Evolutionary conservation across 2,888 invertebrate species (phyloP).

Genomic region (Limenitis arthemis): DNA sequence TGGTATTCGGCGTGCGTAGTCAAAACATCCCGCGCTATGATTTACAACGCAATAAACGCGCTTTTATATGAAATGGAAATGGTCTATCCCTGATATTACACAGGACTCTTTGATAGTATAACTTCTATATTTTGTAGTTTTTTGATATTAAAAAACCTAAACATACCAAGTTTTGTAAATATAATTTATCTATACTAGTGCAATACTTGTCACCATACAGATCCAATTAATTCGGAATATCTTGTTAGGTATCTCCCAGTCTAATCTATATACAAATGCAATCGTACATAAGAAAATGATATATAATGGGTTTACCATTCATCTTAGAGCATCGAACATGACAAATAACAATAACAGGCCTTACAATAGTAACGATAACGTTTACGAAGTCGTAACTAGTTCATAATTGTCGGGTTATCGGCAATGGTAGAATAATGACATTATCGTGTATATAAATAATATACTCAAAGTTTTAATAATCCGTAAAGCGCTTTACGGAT

Average conservation of each 20-base stretch:
- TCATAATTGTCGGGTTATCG: slow-evolving; percentile 53
- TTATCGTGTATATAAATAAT: slow-evolving; percentile 36
- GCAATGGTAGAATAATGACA: slow-evolving; percentile 43
- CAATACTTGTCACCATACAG: no score
- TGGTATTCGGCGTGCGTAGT: slow-evolving; percentile 46
- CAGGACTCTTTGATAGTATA: slow-evolving; percentile 41
- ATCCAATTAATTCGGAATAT: no score
- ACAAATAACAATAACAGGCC: slow-evolving; percentile 10
- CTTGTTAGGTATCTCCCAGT: no score
- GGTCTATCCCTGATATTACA: slow-evolving; percentile 58
- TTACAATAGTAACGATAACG: slow-evolving; percentile 17
- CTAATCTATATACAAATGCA: background rate
- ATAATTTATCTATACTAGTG: no score
- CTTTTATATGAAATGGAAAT: slow-evolving; percentile 66
- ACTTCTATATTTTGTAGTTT: slow-evolving; percentile 34
- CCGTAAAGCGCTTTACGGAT: no score
- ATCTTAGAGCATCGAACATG: slow-evolving; percentile 7
- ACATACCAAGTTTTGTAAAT: background rate
- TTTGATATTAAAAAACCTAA: background rate
- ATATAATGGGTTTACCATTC: background rate
- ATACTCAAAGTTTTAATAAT: slow-evolving; percentile 38
- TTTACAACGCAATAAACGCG: slow-evolving; percentile 64
- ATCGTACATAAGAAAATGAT: background rate
- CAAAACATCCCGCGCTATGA: slow-evolving; percentile 68
- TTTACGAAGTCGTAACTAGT: slow-evolving; percentile 32